phyloP scores from a whole-genome alignment of 2,888 invertebrate species.

The Acleris holmiana region DNA sequence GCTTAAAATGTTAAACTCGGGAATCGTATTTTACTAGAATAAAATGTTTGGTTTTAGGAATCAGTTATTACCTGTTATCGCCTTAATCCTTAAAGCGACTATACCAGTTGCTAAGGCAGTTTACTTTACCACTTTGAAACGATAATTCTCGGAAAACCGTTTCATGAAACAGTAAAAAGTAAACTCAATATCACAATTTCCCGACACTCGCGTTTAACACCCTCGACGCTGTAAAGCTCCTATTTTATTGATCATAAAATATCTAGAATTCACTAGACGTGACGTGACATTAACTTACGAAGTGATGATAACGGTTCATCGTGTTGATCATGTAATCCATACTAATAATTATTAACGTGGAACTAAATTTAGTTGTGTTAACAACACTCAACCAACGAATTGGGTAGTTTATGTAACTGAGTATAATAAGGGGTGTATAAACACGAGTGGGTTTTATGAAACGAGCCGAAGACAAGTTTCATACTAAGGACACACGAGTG shows the following conservation, averaged over 20 bases:
- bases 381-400: too few relatives aligned
- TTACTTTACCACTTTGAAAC: constrained; percentile 10
- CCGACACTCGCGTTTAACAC: constrained; percentile 25
- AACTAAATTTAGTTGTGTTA: not conserved
- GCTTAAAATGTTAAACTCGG: not conserved
- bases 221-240: constrained; percentile 27
- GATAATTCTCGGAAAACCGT: constrained; percentile 15
- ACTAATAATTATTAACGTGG: not conserved
- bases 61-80: not conserved
- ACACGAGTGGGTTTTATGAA: too few relatives aligned
- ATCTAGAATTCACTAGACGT: constrained; percentile 22
- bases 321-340: constrained; percentile 7
- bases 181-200: constrained; percentile 36
- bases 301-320: constrained; percentile 18
- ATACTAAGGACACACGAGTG: too few relatives aligned
- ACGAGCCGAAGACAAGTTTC: too few relatives aligned
- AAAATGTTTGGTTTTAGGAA: constrained; percentile 1
- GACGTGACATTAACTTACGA: constrained; percentile 17
- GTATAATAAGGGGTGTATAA: too few relatives aligned
- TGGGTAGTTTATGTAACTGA: too few relatives aligned
- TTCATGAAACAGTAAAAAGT: constrained; percentile 31
- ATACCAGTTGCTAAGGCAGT: constrained; percentile 9
- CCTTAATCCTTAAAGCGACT: not conserved
- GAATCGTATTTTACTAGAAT: constrained; percentile 1
- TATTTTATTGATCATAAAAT: constrained; percentile 33